These are phyloP conservation scores for Diadegma fenestrale DNA, from an alignment of 2,888 invertebrate species.

Conservation along the genomic window DNA sequence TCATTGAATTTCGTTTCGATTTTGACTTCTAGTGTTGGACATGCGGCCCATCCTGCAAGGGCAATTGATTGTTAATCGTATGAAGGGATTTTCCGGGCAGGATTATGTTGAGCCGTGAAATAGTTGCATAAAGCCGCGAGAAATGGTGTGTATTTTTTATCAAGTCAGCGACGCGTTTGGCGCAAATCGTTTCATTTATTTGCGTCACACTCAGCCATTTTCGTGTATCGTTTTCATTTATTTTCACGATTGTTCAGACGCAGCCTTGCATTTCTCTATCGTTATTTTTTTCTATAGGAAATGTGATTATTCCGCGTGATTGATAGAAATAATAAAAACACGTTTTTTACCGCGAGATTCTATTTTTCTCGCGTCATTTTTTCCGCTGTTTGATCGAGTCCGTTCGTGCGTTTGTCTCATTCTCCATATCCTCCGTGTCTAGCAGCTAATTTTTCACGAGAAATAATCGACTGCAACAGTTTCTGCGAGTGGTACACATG, in stretches of 20 bases:
- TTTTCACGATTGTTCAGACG: not conserved
- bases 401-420: slow-evolving; percentile 28
- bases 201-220: not conserved
- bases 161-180: not conserved
- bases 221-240: slow-evolving; percentile 9
- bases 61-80: not conserved
- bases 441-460: slow-evolving; percentile 64
- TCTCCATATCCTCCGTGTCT: slow-evolving; percentile 36
- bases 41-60: not conserved
- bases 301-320: slow-evolving; percentile 53
- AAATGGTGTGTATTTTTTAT: slow-evolving; percentile 1
- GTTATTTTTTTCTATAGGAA: slow-evolving; percentile 5
- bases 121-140: not conserved
- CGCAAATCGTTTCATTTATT: slow-evolving; percentile 18
- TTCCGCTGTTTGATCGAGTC: slow-evolving; percentile 15
- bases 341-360: slow-evolving; percentile 33
- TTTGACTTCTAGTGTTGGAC: not conserved
- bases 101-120: not conserved
- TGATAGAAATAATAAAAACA: slow-evolving; percentile 55
- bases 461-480: slow-evolving; percentile 50
- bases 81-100: not conserved
- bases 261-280: not conserved
- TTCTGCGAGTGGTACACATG: slow-evolving; percentile 27
- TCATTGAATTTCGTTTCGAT: not conserved
- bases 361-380: slow-evolving; percentile 9